Conservation (phyloP, 2,888 invertebrate genomes). For the Nephrotoma guestfalica region DNA sequence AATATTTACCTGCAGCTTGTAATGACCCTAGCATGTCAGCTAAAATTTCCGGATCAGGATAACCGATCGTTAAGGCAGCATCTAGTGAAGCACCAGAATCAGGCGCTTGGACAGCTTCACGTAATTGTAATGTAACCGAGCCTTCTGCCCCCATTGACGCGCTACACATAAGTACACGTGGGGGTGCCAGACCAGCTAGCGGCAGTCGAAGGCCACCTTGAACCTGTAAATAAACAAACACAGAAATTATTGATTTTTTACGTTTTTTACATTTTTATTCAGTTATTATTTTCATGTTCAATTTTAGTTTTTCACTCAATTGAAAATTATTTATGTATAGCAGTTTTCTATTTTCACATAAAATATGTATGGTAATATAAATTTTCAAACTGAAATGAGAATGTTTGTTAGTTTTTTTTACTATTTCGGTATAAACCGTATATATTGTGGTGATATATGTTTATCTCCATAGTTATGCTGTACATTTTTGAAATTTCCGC, state of each 20-base stretch:
- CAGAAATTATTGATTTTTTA: background rate
- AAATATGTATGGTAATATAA: background rate
- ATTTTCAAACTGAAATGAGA: background rate
- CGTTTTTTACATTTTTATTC: background rate
- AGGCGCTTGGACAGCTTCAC: slow-evolving; percentile 27
- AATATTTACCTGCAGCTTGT: slow-evolving; percentile 34
- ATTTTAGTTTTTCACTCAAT: background rate
- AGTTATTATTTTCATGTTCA: background rate
- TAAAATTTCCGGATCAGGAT: slow-evolving; percentile 59
- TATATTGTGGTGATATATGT: background rate
- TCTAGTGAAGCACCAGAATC: slow-evolving; percentile 30
- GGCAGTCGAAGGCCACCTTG: slow-evolving; percentile 31
- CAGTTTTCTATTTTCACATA: background rate
- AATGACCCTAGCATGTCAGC: slow-evolving; percentile 56
- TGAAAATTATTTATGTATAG: background rate
- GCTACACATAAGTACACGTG: slow-evolving; percentile 27
- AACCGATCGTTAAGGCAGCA: slow-evolving; percentile 53
- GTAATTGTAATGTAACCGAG: slow-evolving; percentile 31
- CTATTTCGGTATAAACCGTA: background rate
- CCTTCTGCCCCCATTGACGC: slow-evolving; percentile 33
- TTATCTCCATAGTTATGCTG: too few relatives aligned
- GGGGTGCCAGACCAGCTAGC: slow-evolving; percentile 26
- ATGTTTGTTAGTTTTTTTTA: background rate
- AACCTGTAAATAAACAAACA: slow-evolving; percentile 20
- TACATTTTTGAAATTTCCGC: background rate